Evolutionary conservation across 2,888 invertebrate species (phyloP).

Genomic region (Nebria brevicollis): DNA sequence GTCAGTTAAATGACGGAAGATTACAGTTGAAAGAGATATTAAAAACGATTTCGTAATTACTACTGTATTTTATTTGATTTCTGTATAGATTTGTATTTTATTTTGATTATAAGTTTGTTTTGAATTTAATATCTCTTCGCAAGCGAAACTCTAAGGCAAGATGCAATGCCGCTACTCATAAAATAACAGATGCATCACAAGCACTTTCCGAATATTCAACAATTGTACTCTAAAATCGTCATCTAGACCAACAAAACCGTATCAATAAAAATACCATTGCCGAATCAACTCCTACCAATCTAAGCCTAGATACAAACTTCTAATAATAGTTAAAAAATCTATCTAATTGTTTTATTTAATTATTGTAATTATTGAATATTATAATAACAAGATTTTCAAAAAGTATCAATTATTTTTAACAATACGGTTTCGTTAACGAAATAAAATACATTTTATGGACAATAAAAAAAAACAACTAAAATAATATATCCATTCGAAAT

Average conservation of each 20-base stretch:
- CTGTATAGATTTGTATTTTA: not conserved
- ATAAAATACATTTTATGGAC: not conserved
- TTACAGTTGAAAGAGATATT: constrained; percentile 13
- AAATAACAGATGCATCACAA: constrained; percentile 45
- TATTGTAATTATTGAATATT: not conserved
- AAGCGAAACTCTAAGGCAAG: constrained; percentile 34
- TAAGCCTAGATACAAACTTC: not conserved
- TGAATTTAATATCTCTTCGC: constrained; percentile 16
- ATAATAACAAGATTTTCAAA: not conserved
- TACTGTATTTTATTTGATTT: not conserved
- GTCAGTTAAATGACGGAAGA: constrained; percentile 9
- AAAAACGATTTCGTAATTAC: not conserved
- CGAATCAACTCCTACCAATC: not conserved
- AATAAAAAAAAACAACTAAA: not conserved
- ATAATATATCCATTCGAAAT: no score
- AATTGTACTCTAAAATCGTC: not conserved
- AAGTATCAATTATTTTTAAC: not conserved
- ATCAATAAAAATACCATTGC: not conserved
- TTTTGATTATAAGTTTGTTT: constrained; percentile 3
- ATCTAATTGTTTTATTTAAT: not conserved
- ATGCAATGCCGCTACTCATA: constrained; percentile 43
- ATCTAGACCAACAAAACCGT: not conserved
- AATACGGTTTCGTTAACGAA: not conserved
- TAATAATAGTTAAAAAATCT: constrained; percentile 1
- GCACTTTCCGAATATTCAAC: not conserved